phyloP scores from a whole-genome alignment of 2,113 vertebrate species.

The Telmatochromis bifrenatus region DNA sequence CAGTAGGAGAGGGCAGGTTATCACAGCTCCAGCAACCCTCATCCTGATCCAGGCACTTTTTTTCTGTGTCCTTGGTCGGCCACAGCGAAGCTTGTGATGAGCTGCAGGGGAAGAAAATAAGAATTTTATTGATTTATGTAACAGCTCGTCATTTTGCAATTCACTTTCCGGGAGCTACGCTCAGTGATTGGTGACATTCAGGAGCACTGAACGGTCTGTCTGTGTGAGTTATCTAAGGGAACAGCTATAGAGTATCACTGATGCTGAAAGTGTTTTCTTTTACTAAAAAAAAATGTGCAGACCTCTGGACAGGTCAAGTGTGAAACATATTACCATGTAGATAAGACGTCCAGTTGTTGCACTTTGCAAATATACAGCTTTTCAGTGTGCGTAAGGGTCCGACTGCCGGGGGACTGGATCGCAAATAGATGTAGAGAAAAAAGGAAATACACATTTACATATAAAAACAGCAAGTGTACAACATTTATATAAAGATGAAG shows the following conservation, averaged over 20 bases:
- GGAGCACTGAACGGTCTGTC: not conserved
- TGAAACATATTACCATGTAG: slow-evolving; percentile 19
- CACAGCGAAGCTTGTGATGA: not conserved
- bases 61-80: not conserved
- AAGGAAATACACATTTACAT: not conserved
- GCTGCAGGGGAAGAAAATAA: not conserved
- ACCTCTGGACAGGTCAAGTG: not conserved
- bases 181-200: not conserved
- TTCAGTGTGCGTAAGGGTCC: not conserved
- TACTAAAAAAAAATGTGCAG: no score
- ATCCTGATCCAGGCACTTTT: not conserved
- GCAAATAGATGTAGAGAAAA: not conserved
- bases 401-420: not conserved
- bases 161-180: not conserved
- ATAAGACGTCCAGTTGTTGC: not conserved
- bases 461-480: not conserved
- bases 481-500: not conserved
- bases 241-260: not conserved
- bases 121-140: not conserved
- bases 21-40: not conserved
- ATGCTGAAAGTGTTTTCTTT: not conserved
- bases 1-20: not conserved
- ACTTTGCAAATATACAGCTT: slow-evolving; percentile 5
- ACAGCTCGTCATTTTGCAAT: not conserved
- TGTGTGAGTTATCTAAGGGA: not conserved